Conservation (phyloP, 23 tunicate species). For the Oikopleura dioica region DNA sequence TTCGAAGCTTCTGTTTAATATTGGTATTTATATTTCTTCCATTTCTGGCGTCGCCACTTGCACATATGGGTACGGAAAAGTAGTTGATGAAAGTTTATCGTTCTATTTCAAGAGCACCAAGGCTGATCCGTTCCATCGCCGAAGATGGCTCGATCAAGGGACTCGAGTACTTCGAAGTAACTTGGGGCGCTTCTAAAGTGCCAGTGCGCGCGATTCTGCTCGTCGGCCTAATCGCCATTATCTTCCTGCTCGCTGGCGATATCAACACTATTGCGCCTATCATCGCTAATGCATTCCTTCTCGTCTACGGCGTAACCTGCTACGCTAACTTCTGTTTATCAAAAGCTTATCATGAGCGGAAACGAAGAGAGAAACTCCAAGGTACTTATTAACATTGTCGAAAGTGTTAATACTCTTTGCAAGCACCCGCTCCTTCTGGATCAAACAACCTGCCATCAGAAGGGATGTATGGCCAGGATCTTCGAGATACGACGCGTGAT, state of each 20-base stretch:
- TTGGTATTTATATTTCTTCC: conserved; percentile 6
- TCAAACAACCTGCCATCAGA: too few species aligned
- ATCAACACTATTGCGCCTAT: not conserved
- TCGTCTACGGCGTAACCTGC: not conserved
- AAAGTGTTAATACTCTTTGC: too few species aligned
- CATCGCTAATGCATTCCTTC: not conserved
- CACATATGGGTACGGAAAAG: not conserved
- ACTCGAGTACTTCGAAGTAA: not conserved
- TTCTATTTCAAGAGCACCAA: too few species aligned
- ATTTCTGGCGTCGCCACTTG: not conserved
- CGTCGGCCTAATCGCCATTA: not conserved
- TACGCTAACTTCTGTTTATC: not conserved
- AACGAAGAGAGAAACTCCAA: not conserved
- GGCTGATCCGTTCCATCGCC: not conserved
- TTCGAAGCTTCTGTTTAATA: not conserved
- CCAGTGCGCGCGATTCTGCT: not conserved
- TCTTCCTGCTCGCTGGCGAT: not conserved
- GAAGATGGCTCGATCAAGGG: not conserved
- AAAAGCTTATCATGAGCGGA: not conserved
- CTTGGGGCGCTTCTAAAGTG: not conserved
- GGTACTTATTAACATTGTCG: too few species aligned
- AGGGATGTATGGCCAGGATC: too few species aligned
- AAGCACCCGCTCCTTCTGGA: too few species aligned
- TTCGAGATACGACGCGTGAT: not conserved
- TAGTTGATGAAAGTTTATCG: too few species aligned